Evolutionary conservation across 1,140 invertebrate genomes (phyloP).

Genomic region (Apis cerana): DNA sequence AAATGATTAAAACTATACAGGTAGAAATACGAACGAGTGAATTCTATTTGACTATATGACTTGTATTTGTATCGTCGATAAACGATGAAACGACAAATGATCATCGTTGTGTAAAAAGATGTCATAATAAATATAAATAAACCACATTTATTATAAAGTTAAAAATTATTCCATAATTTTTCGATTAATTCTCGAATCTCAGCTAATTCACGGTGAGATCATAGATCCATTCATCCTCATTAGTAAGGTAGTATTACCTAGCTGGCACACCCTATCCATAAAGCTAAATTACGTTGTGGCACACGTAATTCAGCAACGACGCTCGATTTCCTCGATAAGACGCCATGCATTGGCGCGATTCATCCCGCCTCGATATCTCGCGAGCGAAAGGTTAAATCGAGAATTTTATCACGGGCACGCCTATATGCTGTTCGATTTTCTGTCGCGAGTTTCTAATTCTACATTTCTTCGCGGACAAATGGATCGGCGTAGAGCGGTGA

Average conservation of each 20-base stretch:
- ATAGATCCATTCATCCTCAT: slow-evolving; percentile 1
- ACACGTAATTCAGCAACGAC: slow-evolving; percentile 36
- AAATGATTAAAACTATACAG: no score
- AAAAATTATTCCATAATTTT: not conserved
- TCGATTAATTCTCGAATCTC: not conserved
- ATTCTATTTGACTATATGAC: no score
- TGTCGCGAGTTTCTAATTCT: slow-evolving; percentile 49
- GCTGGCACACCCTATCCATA: not conserved
- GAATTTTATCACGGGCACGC: slow-evolving; percentile 60
- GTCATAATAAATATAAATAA: not conserved
- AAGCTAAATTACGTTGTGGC: not conserved
- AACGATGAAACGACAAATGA: no score
- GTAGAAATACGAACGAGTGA: no score
- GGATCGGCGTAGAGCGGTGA: slow-evolving; percentile 25
- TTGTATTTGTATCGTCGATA: no score
- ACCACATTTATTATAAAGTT: not conserved
- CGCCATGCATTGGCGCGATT: slow-evolving; percentile 40
- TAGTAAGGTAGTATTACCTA: not conserved
- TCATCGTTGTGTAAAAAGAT: no score
- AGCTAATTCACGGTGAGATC: not conserved
- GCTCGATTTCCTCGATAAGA: slow-evolving; percentile 38
- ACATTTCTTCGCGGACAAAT: slow-evolving; percentile 54
- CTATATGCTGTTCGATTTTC: slow-evolving; percentile 33
- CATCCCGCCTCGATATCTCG: slow-evolving; percentile 37
- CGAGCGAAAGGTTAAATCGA: slow-evolving; percentile 55